These are phyloP conservation scores for Petaurus breviceps DNA, from an alignment of 2,113 vertebrate species.

Conservation along the genomic window DNA sequence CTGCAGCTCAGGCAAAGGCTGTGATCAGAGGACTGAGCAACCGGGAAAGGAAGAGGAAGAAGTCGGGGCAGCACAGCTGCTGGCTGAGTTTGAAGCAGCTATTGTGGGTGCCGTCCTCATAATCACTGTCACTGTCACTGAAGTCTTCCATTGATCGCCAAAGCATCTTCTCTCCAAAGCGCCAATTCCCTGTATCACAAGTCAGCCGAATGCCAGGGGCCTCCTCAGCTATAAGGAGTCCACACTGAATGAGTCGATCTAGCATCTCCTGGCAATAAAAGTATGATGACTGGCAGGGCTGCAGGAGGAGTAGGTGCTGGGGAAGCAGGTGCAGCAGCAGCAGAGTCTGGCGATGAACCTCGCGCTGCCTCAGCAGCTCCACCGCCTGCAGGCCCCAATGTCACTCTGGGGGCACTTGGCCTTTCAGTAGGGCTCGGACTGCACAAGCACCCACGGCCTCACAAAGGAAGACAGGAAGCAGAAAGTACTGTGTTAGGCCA, in stretches of 20 bases:
- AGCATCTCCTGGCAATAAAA: conserved; percentile 87
- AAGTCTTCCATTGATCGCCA: conserved; percentile 86
- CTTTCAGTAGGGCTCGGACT: conserved; percentile 87
- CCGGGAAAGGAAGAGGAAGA: conserved; percentile 92
- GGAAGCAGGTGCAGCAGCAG: conserved; percentile 91
- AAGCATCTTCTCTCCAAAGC: conserved; percentile 40
- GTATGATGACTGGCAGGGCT: conserved; percentile 91
- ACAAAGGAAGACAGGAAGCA: conserved; percentile 88
- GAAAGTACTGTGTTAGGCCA: conserved; percentile 82
- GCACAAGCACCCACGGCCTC: conserved; percentile 93
- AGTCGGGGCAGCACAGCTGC: conserved; percentile 85
- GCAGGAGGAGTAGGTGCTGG: conserved; percentile 82
- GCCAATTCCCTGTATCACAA: conserved; percentile 85
- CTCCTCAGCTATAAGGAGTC: conserved; percentile 92
- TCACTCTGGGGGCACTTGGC: conserved; percentile 80
- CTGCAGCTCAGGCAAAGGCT: conserved; percentile 82
- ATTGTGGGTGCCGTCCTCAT: conserved; percentile 75
- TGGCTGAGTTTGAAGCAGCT: conserved; percentile 90
- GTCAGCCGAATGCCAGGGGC: conserved; percentile 28
- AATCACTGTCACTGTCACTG: conserved; percentile 88
- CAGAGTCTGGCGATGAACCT: conserved; percentile 87
- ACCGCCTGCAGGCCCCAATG: conserved; percentile 75
- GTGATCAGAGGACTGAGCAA: conserved; percentile 89
- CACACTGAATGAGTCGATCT: conserved; percentile 92
- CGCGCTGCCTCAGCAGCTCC: conserved; percentile 86